phyloP scores from a whole-genome alignment of 2,113 vertebrate genomes.

The Cyphomyrus plagiostoma region DNA sequence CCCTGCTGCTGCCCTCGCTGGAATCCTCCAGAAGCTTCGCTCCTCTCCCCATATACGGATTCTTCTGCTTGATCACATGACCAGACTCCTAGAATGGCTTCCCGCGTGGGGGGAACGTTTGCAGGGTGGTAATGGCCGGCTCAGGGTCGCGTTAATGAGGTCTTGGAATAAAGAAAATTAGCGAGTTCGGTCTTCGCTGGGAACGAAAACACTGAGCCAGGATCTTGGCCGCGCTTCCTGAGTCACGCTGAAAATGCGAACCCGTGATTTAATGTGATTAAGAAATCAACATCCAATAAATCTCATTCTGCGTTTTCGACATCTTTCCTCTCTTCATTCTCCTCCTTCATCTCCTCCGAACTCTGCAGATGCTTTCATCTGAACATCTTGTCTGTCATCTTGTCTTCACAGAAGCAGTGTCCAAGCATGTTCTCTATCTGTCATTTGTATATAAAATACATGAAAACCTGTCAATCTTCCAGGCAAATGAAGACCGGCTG shows the following conservation, averaged over 20 bases:
- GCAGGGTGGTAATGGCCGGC: neutral
- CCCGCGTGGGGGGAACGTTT: neutral
- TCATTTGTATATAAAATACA: neutral
- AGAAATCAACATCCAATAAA: neutral
- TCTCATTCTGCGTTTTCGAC: neutral
- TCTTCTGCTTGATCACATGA: neutral
- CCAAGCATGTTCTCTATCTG: neutral
- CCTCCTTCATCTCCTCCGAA: neutral
- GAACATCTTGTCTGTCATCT: neutral
- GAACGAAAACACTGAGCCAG: neutral
- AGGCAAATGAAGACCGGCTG: neutral
- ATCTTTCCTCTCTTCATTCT: neutral
- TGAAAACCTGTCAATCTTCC: neutral
- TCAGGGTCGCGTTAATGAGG: neutral
- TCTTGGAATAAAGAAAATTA: neutral
- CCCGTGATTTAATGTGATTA: neutral
- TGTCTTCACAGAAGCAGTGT: neutral
- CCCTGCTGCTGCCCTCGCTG: conserved; percentile 23
- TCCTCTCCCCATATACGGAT: conserved; percentile 25
- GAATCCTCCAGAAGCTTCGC: conserved; percentile 48
- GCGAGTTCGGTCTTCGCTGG: neutral
- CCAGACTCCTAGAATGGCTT: neutral
- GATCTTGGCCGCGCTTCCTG: neutral
- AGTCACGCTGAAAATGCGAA: neutral
- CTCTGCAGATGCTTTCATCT: neutral